Evolutionary conservation across 2,113 vertebrate species (phyloP).

Genomic region (Tachycineta bicolor): DNA sequence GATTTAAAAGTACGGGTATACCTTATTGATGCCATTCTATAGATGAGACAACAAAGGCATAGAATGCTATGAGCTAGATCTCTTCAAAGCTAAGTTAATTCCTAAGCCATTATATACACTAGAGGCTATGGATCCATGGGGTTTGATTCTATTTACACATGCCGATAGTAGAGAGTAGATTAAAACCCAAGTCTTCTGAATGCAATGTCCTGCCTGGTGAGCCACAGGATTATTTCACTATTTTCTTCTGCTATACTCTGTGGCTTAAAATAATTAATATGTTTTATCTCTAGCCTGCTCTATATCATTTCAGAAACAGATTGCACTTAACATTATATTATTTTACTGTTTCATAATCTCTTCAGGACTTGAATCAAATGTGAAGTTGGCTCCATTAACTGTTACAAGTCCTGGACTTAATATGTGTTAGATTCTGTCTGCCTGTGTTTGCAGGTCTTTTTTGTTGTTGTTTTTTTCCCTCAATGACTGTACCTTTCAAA

Average conservation of each 20-base stretch:
- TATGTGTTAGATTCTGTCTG: background rate
- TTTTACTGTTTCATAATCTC: background rate
- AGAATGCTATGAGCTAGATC: background rate
- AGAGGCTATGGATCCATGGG: background rate
- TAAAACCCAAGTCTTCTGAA: background rate
- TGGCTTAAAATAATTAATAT: background rate
- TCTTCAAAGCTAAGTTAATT: background rate
- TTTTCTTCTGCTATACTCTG: background rate
- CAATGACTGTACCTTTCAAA: constrained; percentile 8
- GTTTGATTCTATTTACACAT: background rate
- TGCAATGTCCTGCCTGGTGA: background rate
- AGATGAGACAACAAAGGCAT: background rate
- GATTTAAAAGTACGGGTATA: background rate
- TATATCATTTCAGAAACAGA: background rate
- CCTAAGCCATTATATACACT: background rate
- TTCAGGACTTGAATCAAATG: background rate
- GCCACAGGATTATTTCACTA: background rate
- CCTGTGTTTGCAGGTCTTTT: background rate
- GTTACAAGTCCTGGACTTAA: background rate
- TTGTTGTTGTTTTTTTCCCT: background rate
- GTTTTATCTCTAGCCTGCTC: background rate
- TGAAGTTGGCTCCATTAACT: background rate
- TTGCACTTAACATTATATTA: background rate
- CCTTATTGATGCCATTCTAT: background rate
- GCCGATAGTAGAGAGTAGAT: background rate